Base-by-base conservation (phyloP, 2,888 invertebrate species). In the Octonoba sinensis region DNA sequence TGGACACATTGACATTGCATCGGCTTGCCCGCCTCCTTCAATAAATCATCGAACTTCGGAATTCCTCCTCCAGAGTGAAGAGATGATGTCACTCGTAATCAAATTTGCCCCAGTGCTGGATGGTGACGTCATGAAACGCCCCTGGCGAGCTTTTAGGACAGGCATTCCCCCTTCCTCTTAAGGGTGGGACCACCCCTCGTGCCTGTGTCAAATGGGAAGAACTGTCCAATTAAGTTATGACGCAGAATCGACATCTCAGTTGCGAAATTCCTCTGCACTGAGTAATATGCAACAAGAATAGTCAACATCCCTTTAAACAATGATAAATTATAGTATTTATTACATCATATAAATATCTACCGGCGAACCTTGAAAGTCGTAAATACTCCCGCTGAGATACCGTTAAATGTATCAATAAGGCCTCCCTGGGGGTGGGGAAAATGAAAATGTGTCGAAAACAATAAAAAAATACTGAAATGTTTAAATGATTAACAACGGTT, bases 11-110 rank as follows among this genome's bases (percentile, higher is more conserved):
- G 51, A 49, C 72, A 64, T 44, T 6, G 20, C 64, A 24, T 36
- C 27, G 20, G 24, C 27, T n/a, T 49, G 16, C 66, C 22, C 3
- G 22, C 47, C 16, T 49, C 15, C 15, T 36, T 22, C 51, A 73
- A 73, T 73, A 64, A 73, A 73, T 64, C 72, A 60, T 13, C 59
- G 36, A n/a, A 56, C 66, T 47, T 51, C 60, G 78, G 60, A 72
- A 79, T 67, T 57, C 73, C 51, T 57, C 51, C 49, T 36, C 18
- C 60, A 22, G 8, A 44, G 47, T n/a, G 24, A 11, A 56, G 16
- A 60, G 20, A 73, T 81, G 79, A 73, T 62, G 69, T 73, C 73
- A 69, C 73, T 64, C 18, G 64, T 81, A 81, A 81, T 81, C 79
- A 73, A 72, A 81, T 81, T 69, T 69, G 56, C 20, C 22, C 62